These are phyloP conservation scores for human DNA, from an alignment of 2,113 vertebrate species.

Conservation along the genomic window GRCh38 chr3:60647501-60648000, in stretches of 20 bases:
- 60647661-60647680: not conserved
- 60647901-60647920: not conserved
- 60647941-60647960: not conserved
- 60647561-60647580: not conserved
- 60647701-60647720: constrained; percentile 10
- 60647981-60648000: not conserved
- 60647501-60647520: not conserved
- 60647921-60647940: not conserved
- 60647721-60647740: constrained; percentile 45
- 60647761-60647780: constrained; percentile 26
- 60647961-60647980: not conserved
- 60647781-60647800: constrained; percentile 1
- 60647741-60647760: constrained; percentile 44
- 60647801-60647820: not conserved
- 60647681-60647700: constrained; percentile 12
- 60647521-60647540: not conserved
- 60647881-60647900: not conserved
- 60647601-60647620: not conserved
- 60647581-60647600: not conserved
- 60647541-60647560: not conserved
- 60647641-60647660: constrained; percentile 27
- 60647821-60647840: not conserved
- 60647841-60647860: not conserved
- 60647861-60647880: not conserved
- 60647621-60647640: not conserved